Base-by-base conservation (phyloP, 1,140 invertebrate species). In the Macrocentrus cingulum region DNA sequence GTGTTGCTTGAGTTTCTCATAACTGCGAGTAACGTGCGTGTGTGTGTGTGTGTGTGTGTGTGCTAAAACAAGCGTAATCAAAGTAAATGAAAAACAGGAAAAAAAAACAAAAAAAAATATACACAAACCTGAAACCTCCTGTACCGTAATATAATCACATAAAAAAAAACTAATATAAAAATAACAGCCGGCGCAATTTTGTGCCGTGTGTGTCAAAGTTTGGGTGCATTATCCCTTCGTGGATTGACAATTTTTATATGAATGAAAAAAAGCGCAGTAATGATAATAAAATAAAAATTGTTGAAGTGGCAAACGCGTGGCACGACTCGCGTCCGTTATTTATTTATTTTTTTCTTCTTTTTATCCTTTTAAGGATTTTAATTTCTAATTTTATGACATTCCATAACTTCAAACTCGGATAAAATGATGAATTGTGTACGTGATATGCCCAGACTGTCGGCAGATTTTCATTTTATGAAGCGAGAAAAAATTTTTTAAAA, bases 321-420 rank as follows among this genome's bases (percentile, higher is more conserved):
- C 19, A 48, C 54, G 54, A 63, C 25, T 57, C n/a, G n/a, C n/a
- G 6, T 51, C 23, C 55, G 36, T 52, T 49, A 23, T 18, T n/a
- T n/a, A n/a, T 15, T 25, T 59, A 37, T 16, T 48, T 55, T 29
- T 41, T 41, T 49, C 36, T 22, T 62, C 55, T 49, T 29, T 61
- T 50, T 60, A 46, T 63, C 63, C n/a, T 61, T 44, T 60, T 48
- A 25, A 48, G 63, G 18, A 13, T 59, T 66, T 54, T 65, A 69
- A 65, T 69, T 67, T 57, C 65, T 66, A 55, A 67, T 71, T 55
- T 72, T 75, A 53, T 66, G 63, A 76, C 74, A 75, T 76, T 75
- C 70, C 74, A 75, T 67, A 66, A 69, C 70, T 74, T 59, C 66
- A 68, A 70, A 70, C 60, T 55, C 25, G 7, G 52, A 55, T 44